A percentile compares a stretch with the other conserved stretches of the same genome.
Evolutionary conservation across 2,888 invertebrate genomes (phyloP).

Genomic region (Pedicia rivosa): DNA sequence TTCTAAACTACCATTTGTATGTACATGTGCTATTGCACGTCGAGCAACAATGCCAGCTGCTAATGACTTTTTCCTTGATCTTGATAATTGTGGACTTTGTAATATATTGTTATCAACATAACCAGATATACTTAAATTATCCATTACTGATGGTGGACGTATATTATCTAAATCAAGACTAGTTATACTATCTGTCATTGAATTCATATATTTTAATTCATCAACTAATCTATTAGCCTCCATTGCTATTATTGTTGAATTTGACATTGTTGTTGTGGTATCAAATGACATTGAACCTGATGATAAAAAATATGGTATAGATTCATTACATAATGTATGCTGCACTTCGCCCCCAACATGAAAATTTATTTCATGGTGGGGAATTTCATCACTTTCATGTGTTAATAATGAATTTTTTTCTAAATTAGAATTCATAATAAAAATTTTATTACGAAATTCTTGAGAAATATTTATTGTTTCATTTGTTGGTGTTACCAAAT

Average conservation of each 20-base stretch:
- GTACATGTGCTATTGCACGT: constrained; percentile 45
- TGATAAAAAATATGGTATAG: constrained; percentile 13
- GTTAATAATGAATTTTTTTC: no score
- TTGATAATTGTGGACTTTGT: constrained; percentile 22
- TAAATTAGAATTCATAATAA: no score
- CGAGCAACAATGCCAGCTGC: constrained; percentile 55
- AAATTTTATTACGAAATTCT: no score
- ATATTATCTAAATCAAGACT: constrained; percentile 58
- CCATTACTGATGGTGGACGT: constrained; percentile 62
- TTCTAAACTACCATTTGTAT: constrained; percentile 39
- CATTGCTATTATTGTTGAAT: constrained; percentile 53
- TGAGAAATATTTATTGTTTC: no score
- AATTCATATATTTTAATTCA: constrained; percentile 27
- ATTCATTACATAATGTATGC: constrained; percentile 10
- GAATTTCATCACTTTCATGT: no score
- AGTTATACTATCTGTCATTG: constrained; percentile 41
- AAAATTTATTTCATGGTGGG: constrained; percentile 17
- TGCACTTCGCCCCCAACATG: constrained; percentile 26
- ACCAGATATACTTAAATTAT: constrained; percentile 41
- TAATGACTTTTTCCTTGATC: constrained; percentile 48
- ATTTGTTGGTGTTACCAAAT: constrained; percentile 24
- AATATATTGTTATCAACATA: constrained; percentile 36
- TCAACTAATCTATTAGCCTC: constrained; percentile 56
- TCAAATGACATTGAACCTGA: constrained; percentile 31
- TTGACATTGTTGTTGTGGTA: constrained; percentile 44